Evolutionary conservation across 2,888 invertebrate genomes (phyloP).

Genomic region (Chaitophorus viminalis): DNA sequence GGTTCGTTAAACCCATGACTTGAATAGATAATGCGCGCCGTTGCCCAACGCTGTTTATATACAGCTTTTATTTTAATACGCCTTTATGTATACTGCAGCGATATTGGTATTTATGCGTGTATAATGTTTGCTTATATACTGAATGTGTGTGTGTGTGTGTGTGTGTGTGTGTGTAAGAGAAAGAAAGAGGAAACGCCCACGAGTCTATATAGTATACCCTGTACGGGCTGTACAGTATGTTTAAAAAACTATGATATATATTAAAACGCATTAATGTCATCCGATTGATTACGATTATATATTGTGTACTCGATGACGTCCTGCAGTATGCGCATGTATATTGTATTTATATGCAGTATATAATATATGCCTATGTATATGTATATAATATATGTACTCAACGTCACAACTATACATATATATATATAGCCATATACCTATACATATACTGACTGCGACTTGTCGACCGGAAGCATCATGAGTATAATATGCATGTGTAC

Average conservation of each 20-base stretch:
- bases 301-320: conserved; percentile 2
- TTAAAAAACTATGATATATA: background rate
- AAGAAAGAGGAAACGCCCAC: conserved; percentile 28
- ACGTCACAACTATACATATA: background rate
- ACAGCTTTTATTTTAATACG: conserved; percentile 35
- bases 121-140: background rate
- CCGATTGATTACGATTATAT: conserved; percentile 29
- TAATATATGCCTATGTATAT: background rate
- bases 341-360: too few relatives aligned
- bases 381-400: background rate
- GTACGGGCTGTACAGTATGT: too few relatives aligned
- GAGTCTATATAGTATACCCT: background rate
- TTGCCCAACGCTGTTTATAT: background rate
- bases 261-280: conserved; percentile 21
- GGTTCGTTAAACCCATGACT: conserved; percentile 42
- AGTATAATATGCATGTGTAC: background rate
- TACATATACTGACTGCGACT: background rate
- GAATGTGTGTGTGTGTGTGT: background rate
- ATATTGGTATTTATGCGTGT: background rate
- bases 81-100: background rate
- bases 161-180: too few relatives aligned
- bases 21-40: conserved; percentile 34
- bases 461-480: conserved; percentile 13
- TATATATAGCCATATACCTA: background rate
- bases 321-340: background rate